A percentile compares a stretch with the other conserved stretches of the same genome.
Conservation (phyloP, 1,140 invertebrate genomes). For the Caenorhabditis inopinata region DNA sequence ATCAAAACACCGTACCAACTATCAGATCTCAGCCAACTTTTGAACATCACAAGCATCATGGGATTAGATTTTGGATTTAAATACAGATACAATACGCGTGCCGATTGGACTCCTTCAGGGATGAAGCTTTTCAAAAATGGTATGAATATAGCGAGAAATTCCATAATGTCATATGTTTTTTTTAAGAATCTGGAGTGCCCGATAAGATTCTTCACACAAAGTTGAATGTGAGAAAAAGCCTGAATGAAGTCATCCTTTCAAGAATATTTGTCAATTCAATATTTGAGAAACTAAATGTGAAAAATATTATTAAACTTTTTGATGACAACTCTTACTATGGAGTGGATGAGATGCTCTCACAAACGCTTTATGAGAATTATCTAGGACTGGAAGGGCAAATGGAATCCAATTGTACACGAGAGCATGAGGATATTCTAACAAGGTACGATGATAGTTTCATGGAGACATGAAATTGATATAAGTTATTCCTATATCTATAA, state of each 20-base stretch:
- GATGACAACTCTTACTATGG: conserved; percentile 11
- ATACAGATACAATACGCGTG: not conserved
- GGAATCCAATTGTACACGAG: conserved; percentile 2
- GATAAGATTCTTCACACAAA: not conserved
- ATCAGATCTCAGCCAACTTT: not conserved
- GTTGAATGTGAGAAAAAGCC: not conserved
- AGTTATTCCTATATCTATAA: no score
- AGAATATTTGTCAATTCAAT: not conserved
- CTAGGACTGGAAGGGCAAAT: conserved; percentile 23
- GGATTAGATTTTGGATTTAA: not conserved
- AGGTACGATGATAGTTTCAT: not conserved
- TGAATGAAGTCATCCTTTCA: not conserved
- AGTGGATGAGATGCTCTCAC: conserved; percentile 17
- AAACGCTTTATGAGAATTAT: conserved; percentile 23
- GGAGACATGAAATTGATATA: no score
- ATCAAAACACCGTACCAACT: conserved; percentile 21
- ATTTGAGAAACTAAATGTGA: conserved; percentile 7
- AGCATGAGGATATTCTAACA: not conserved
- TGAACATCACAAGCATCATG: conserved; percentile 17
- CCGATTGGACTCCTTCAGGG: not conserved
- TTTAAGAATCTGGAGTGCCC: conserved; percentile 1
- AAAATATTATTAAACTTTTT: not conserved
- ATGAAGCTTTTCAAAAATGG: conserved; percentile 32
- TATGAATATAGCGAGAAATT: not conserved
- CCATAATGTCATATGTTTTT: no score